Evolutionary conservation across 2,113 vertebrate species (phyloP).

Genomic region (Nycticorax nycticorax): DNA sequence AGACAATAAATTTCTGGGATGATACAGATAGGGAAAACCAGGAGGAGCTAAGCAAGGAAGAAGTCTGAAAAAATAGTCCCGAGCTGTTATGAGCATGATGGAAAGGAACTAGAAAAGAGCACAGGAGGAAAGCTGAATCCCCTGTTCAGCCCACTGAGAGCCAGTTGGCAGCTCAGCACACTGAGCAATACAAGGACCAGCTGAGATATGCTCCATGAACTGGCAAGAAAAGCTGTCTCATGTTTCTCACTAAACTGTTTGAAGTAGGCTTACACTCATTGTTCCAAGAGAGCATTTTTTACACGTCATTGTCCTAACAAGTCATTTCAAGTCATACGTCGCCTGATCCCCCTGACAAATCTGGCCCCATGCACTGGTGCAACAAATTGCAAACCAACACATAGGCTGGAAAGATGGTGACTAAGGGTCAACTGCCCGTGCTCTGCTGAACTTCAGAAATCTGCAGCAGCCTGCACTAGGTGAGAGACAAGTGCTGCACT

Average conservation of each 20-base stretch:
- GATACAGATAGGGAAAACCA: background rate
- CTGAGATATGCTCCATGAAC: fast-evolving
- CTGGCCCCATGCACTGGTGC: background rate
- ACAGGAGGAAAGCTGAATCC: background rate
- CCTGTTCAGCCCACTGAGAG: background rate
- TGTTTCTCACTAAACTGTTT: background rate
- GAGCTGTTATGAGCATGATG: fast-evolving
- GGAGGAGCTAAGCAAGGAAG: background rate
- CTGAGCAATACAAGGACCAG: fast-evolving
- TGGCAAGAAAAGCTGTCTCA: background rate
- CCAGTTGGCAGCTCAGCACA: background rate
- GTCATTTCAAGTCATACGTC: fast-evolving
- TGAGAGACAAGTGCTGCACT: fast-evolving
- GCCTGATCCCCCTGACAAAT: background rate
- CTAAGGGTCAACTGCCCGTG: fast-evolving
- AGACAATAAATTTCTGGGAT: background rate
- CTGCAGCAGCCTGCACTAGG: background rate
- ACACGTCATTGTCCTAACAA: background rate
- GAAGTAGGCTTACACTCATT: background rate
- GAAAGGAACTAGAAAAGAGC: background rate
- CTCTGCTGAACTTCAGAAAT: fast-evolving
- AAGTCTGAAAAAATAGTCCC: background rate
- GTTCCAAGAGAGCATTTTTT: background rate
- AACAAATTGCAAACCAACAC: background rate
- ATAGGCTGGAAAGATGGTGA: background rate